Conservation (phyloP, 2,888 invertebrate genomes). For the Onthophagus sagittarius region DNA sequence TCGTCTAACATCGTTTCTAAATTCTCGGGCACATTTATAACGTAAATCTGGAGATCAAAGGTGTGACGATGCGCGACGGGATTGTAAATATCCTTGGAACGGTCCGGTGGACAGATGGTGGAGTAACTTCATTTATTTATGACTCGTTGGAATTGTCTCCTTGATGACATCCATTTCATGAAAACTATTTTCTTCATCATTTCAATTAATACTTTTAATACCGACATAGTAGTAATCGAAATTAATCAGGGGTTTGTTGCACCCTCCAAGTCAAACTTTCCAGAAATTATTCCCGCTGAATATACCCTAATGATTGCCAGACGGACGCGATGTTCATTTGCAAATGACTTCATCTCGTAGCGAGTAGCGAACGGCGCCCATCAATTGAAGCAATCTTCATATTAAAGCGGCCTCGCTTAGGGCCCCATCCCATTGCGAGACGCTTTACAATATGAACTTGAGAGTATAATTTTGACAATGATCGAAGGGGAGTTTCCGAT, state of each 20-base stretch:
- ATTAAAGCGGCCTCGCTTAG: slow-evolving; percentile 37
- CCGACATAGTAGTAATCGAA: slow-evolving; percentile 39
- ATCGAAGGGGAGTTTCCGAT: slow-evolving; percentile 35
- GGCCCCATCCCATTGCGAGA: slow-evolving; percentile 4
- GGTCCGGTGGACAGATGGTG: neutral
- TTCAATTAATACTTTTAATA: too few species aligned
- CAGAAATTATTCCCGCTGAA: slow-evolving; percentile 48
- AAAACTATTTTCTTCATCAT: slow-evolving; percentile 29
- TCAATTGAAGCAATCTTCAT: slow-evolving; percentile 49
- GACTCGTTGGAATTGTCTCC: neutral
- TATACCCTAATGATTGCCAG: slow-evolving; percentile 49
- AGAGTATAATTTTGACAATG: slow-evolving; percentile 45
- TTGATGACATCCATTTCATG: neutral
- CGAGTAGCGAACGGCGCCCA: slow-evolving; percentile 34
- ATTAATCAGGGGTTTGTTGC: slow-evolving; percentile 43
- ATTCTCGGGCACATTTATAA: slow-evolving; percentile 5
- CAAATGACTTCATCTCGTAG: slow-evolving; percentile 48
- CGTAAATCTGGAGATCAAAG: slow-evolving; percentile 8
- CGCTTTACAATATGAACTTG: slow-evolving; percentile 42
- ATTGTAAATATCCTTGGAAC: slow-evolving; percentile 4
- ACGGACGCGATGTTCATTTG: slow-evolving; percentile 49
- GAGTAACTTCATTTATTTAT: slow-evolving; percentile 9
- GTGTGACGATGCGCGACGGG: slow-evolving; percentile 4
- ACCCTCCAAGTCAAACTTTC: slow-evolving; percentile 40
- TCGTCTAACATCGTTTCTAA: neutral